Conservation (phyloP, 2,113 vertebrate genomes). For the Xyrauchen texanus region DNA sequence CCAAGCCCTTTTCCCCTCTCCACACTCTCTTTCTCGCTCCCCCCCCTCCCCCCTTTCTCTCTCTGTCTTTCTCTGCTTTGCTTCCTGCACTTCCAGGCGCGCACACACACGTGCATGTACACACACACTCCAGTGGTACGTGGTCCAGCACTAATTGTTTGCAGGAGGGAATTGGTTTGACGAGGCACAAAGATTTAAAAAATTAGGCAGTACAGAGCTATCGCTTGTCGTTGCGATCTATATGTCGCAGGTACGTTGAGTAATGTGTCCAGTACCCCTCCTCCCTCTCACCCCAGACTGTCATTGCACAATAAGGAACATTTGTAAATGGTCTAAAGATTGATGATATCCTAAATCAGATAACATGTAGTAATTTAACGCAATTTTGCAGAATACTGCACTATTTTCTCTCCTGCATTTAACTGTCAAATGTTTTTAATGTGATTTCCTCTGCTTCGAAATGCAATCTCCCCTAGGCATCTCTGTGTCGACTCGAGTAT, state of each 20-base stretch:
- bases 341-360: neutral
- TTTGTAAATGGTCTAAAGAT: conserved; percentile 18
- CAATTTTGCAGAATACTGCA: neutral
- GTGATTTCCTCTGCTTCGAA: neutral
- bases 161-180: conserved; percentile 68
- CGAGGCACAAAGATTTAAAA: conserved; percentile 20
- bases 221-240: neutral
- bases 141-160: conserved; percentile 77
- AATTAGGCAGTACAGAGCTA: conserved; percentile 2
- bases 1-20: conserved; percentile 68
- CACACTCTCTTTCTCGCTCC: conserved; percentile 56
- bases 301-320: conserved; percentile 8
- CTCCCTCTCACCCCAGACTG: neutral
- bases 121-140: conserved; percentile 59
- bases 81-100: conserved; percentile 21
- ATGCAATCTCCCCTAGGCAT: neutral
- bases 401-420: conserved; percentile 10
- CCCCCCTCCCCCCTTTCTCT: neutral
- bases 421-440: neutral
- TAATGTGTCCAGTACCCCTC: neutral
- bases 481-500: neutral
- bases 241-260: conserved; percentile 1
- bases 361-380: neutral
- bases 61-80: conserved; percentile 34
- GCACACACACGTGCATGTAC: neutral